Evolutionary conservation across 1,140 invertebrate species (phyloP).

Genomic region (Neomicropteryx cornuta): DNA sequence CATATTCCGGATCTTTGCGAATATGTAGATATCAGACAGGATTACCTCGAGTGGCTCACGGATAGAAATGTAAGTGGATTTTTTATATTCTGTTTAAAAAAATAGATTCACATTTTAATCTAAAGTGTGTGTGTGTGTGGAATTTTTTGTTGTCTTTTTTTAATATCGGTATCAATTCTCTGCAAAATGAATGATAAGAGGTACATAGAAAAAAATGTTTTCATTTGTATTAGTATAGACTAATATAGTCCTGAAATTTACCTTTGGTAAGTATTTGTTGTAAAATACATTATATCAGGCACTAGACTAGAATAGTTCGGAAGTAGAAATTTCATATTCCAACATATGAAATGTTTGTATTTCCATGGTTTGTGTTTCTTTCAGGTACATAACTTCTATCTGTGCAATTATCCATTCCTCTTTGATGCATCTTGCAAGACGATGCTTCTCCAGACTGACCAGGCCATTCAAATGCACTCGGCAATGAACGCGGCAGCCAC

Average conservation of each 20-base stretch:
- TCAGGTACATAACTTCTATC: background rate
- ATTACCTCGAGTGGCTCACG: slow-evolving; percentile 72
- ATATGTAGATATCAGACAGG: slow-evolving; percentile 65
- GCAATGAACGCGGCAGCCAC: slow-evolving; percentile 62
- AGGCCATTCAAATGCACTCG: slow-evolving; percentile 77
- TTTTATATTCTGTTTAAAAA: too few relatives aligned
- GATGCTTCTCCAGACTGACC: slow-evolving; percentile 79
- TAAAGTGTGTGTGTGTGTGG: too few relatives aligned
- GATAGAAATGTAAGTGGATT: slow-evolving; percentile 35
- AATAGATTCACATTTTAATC: too few relatives aligned
- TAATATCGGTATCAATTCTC: too few relatives aligned
- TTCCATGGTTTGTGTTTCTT: background rate
- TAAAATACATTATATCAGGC: too few relatives aligned
- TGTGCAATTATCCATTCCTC: slow-evolving; percentile 91
- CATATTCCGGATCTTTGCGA: slow-evolving; percentile 72
- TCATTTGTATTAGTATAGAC: too few relatives aligned
- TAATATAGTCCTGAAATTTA: too few relatives aligned
- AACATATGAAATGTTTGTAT: background rate
- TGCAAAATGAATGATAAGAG: too few relatives aligned
- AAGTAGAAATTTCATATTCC: background rate
- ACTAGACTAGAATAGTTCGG: too few relatives aligned
- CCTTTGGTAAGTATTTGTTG: too few relatives aligned
- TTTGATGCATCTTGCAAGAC: slow-evolving; percentile 92
- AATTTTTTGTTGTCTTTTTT: too few relatives aligned
- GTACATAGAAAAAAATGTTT: too few relatives aligned